phyloP scores from a whole-genome alignment of 2,888 invertebrate genomes.

The Pachliopta kotzebuea region DNA sequence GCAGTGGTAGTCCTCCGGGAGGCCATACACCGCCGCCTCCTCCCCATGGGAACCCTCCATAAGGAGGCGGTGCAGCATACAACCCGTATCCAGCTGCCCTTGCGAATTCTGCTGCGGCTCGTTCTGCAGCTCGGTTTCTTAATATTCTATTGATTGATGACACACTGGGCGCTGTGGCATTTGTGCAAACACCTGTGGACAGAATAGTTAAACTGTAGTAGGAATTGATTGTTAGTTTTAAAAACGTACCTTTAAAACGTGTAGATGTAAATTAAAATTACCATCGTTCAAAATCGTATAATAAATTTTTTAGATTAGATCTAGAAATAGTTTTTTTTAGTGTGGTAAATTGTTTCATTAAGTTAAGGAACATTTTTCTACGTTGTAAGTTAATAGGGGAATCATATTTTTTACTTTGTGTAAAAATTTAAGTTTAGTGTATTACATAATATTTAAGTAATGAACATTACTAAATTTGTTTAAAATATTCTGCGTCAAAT shows the following conservation, averaged over 20 bases:
- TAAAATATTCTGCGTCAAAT: constrained; percentile 1
- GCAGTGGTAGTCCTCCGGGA: constrained; percentile 78
- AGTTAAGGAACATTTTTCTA: not conserved
- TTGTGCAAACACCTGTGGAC: constrained; percentile 93
- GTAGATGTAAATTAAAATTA: too few species aligned
- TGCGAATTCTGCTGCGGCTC: constrained; percentile 97
- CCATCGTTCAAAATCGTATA: too few species aligned
- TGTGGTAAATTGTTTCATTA: not conserved
- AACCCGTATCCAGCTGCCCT: constrained; percentile 94
- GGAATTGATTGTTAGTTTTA: too few species aligned
- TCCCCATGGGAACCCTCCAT: constrained; percentile 82
- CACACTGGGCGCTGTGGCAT: constrained; percentile 97
- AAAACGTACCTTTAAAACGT: too few species aligned
- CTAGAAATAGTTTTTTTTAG: not conserved
- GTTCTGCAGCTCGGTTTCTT: constrained; percentile 96
- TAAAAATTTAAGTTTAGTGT: not conserved
- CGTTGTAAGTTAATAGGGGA: not conserved
- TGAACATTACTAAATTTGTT: not conserved
- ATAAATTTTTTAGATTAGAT: too few species aligned
- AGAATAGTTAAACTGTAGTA: not conserved
- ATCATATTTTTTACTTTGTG: not conserved
- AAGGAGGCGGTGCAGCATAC: constrained; percentile 88
- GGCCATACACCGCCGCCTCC: constrained; percentile 76
- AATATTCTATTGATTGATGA: constrained; percentile 98
- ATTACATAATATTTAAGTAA: constrained; percentile 2